Percentiles rank a stretch among this genome's conserved stretches.
Conservation (phyloP, 2,888 invertebrate genomes). For the Latrodectus hesperus region DNA sequence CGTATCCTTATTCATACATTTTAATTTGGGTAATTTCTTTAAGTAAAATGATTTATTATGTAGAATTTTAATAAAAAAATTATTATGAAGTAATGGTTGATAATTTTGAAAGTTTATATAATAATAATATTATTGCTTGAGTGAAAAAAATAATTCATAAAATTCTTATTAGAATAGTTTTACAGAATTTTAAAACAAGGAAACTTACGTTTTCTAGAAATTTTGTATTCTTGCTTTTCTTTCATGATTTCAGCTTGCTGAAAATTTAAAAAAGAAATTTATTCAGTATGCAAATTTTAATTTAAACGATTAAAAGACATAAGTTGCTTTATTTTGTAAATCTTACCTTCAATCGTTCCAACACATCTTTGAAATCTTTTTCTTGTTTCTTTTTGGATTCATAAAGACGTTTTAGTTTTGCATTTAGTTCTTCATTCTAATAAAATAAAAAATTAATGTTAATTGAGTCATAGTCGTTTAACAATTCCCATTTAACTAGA, state of each 20-base stretch:
- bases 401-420: slow-evolving; percentile 1
- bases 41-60: too few species aligned
- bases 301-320: not conserved
- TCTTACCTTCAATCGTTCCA: slow-evolving; percentile 42
- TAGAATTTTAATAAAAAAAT: too few species aligned
- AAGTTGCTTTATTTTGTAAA: too few species aligned
- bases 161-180: too few species aligned
- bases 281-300: not conserved
- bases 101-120: too few species aligned
- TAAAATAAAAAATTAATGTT: not conserved
- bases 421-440: slow-evolving; percentile 43
- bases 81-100: too few species aligned
- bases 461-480: too few species aligned
- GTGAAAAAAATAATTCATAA: too few species aligned
- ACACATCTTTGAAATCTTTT: slow-evolving; percentile 27
- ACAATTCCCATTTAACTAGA: too few species aligned
- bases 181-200: not conserved
- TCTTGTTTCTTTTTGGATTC: slow-evolving; percentile 27
- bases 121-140: too few species aligned
- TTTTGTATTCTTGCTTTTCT: slow-evolving; percentile 46
- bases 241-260: slow-evolving; percentile 38
- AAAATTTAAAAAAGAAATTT: slow-evolving; percentile 6
- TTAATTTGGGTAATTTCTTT: too few species aligned
- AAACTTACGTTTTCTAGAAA: slow-evolving; percentile 56
- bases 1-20: too few species aligned